A percentile compares a stretch with the other conserved stretches of the same genome.
Evolutionary conservation across 2,797 vertebrate species (phyloP).

Genomic region (Notoglanidium macrostoma): DNA sequence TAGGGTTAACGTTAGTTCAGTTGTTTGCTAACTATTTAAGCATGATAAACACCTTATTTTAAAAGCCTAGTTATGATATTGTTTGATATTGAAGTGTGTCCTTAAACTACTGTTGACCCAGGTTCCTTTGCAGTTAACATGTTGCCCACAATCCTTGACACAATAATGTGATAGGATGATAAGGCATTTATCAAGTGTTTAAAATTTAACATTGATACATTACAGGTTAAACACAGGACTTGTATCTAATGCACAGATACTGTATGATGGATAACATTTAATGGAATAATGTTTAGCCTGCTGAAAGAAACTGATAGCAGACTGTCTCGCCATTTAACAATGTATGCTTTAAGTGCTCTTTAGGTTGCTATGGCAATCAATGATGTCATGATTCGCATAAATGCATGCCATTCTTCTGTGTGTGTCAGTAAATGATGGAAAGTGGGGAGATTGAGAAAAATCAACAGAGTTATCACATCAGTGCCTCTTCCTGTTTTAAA

Average conservation of each 20-base stretch:
- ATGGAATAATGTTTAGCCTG: background rate
- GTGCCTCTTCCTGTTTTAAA: conserved; percentile 20
- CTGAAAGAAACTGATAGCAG: background rate
- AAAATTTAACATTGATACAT: background rate
- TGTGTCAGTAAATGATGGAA: background rate
- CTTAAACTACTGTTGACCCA: background rate
- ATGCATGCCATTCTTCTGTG: background rate
- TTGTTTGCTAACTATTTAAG: background rate
- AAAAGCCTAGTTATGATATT: background rate
- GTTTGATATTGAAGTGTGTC: background rate
- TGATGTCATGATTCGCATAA: background rate
- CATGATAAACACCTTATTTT: background rate
- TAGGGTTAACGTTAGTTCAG: background rate
- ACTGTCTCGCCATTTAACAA: background rate
- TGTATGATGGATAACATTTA: background rate
- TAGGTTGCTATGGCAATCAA: background rate
- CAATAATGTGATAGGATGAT: background rate
- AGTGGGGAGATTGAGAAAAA: conserved; percentile 1
- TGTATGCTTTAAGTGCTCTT: background rate
- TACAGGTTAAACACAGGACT: background rate
- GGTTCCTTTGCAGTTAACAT: background rate
- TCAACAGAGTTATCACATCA: conserved; percentile 5
- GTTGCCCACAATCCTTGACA: background rate
- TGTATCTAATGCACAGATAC: background rate
- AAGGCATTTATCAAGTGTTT: background rate